Percentiles rank a stretch among this genome's conserved stretches.
Evolutionary conservation across 2,113 vertebrate genomes (phyloP).

Genomic region (Centrocercus urophasianus): DNA sequence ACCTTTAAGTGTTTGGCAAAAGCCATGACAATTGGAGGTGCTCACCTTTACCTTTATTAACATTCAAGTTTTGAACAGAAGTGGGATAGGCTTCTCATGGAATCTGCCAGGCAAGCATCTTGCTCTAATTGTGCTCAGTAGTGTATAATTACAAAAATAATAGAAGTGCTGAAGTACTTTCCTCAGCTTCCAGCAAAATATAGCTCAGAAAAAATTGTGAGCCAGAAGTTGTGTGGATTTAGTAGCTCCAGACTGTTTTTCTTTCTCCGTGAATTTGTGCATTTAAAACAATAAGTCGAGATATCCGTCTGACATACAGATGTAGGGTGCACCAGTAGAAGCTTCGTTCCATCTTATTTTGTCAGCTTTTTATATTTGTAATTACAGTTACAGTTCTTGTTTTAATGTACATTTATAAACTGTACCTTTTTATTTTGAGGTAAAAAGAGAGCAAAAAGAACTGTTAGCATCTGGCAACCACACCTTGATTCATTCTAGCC

Average conservation of each 20-base stretch:
- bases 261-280: background rate
- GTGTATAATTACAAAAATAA: background rate
- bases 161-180: background rate
- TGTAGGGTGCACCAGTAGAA: background rate
- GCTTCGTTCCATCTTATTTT: background rate
- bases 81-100: background rate
- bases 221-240: background rate
- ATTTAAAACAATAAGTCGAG: background rate
- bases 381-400: constrained; percentile 15
- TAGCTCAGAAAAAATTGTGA: background rate
- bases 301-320: background rate
- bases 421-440: constrained; percentile 39
- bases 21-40: background rate
- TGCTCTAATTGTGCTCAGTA: background rate
- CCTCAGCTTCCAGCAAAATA: background rate
- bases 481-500: constrained; percentile 80
- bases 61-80: background rate
- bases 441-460: constrained; percentile 12
- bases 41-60: background rate
- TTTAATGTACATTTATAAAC: constrained; percentile 14
- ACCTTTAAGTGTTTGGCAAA: background rate
- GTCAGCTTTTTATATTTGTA: constrained; percentile 2
- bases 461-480: constrained; percentile 75
- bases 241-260: background rate
- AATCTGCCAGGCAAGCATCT: background rate